Base-by-base conservation (phyloP, 2,888 invertebrate species). In the Galerucella calmariensis region DNA sequence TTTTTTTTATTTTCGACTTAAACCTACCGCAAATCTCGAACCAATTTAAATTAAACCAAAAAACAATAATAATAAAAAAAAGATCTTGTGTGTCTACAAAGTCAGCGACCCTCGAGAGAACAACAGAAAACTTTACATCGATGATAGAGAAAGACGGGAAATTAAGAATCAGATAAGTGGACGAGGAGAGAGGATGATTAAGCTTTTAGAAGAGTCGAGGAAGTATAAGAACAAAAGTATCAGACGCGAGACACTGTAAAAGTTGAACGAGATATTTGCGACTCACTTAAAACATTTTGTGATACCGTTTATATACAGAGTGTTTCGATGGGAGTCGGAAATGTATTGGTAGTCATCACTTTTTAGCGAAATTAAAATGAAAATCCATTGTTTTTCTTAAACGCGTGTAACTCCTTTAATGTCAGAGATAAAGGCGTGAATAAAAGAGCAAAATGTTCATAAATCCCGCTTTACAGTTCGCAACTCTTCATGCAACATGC, bases 131-230 rank as follows among this genome's bases (percentile, higher is more conserved):
- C 84, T 80, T 68, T 61, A 82, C 81, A 80, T 79, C 81, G 80
- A 78, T 77, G 82, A 88, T 87, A 88, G 87, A 86, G 88, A 87
- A 88, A 89, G 89, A 89, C 88, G 88, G 89, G 88, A 87, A 87
- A 88, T 88, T 76, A 70, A 77, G 87, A 88, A 86, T 87, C 86
- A 89, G 88, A 89, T 88, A 86, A 85, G 87, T 88, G 86, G 87
- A 48, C 48, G 48, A 48, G 5, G 48, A 48, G 48, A 48, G 48
- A 87, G 88, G 87, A 73, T 73, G 72, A 69, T 78, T 77, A 74
- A 77, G 80, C 81, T 77, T 76, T 79, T 80, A 79, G 80, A 82
- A 81, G 83, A 78, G 83, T 84, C 82, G 82, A 83, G 81, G 84
- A 83, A 82, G 83, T 81, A 83, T 56, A 70, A 83, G 85, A 85